A percentile compares a stretch with the other conserved stretches of the same genome.
Conservation (phyloP, 92 coral and sea anemone species). For the Montipora capitata region DNA sequence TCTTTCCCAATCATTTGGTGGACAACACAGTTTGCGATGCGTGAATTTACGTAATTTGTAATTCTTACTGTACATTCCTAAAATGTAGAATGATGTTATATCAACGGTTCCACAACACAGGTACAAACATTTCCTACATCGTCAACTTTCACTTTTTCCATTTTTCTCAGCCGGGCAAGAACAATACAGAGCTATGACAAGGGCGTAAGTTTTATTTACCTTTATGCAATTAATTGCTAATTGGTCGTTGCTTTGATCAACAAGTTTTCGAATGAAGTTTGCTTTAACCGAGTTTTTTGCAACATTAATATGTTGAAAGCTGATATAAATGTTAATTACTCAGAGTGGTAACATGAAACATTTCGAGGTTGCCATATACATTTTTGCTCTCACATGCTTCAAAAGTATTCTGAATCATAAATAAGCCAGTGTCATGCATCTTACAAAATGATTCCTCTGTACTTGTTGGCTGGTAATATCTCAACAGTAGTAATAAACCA, state of each 20-base stretch:
- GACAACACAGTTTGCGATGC: not conserved
- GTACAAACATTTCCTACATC: conserved; percentile 21
- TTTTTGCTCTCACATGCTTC: not conserved
- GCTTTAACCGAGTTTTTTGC: not conserved
- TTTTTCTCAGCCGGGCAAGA: conserved; percentile 94
- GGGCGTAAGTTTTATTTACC: conserved; percentile 97
- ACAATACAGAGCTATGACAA: conserved; percentile 96
- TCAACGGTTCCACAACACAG: not conserved
- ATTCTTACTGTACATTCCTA: not conserved
- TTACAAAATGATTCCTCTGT: not conserved
- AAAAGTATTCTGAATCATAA: not conserved
- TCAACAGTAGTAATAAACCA: not conserved
- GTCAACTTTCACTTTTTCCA: conserved; percentile 24
- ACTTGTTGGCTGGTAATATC: too few species aligned
- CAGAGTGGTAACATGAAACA: not conserved
- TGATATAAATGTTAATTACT: not conserved
- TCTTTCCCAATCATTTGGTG: not conserved
- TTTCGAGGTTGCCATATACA: not conserved
- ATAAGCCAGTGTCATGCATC: not conserved
- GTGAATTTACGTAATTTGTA: not conserved
- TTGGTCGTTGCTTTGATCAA: not conserved
- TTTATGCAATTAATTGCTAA: not conserved
- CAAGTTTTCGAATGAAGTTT: too few species aligned
- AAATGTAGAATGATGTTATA: not conserved
- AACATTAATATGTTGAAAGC: not conserved